These are phyloP conservation scores for Anagyrus pseudococci DNA, from an alignment of 2,888 invertebrate species.

Conservation along the genomic window DNA sequence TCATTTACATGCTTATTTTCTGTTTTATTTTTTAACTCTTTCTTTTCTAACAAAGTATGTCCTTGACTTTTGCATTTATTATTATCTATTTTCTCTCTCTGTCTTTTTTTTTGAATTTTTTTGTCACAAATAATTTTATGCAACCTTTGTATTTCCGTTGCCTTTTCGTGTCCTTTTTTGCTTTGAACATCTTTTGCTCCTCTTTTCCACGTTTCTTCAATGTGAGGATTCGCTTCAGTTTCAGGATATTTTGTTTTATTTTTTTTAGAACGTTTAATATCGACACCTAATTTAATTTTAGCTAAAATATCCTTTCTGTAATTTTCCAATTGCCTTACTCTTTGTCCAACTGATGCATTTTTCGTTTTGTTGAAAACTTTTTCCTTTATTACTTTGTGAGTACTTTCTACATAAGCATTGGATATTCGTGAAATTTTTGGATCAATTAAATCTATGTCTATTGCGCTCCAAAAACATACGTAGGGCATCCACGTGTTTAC, in stretches of 20 bases:
- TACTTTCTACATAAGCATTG: constrained; percentile 38
- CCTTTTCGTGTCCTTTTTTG: background rate
- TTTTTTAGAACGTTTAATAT: background rate
- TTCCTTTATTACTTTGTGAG: background rate
- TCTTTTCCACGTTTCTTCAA: background rate
- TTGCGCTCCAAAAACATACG: constrained; percentile 27
- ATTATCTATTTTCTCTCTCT: no score
- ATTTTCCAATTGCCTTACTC: background rate
- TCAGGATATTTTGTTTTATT: background rate
- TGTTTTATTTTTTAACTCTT: no score
- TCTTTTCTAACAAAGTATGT: no score
- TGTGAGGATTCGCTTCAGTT: background rate
- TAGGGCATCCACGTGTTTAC: constrained; percentile 36
- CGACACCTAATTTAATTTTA: background rate
- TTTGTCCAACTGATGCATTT: background rate
- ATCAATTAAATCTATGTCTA: constrained; percentile 32
- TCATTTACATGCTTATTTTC: no score
- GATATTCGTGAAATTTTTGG: constrained; percentile 28
- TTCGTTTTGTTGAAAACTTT: background rate
- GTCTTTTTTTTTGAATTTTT: no score
- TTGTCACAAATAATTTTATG: no score
- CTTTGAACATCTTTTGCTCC: background rate
- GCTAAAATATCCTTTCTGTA: background rate
- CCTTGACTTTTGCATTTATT: no score
- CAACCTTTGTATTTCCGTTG: background rate